Base-by-base conservation (phyloP, 2,113 vertebrate genomes). In the Galbula dea region DNA sequence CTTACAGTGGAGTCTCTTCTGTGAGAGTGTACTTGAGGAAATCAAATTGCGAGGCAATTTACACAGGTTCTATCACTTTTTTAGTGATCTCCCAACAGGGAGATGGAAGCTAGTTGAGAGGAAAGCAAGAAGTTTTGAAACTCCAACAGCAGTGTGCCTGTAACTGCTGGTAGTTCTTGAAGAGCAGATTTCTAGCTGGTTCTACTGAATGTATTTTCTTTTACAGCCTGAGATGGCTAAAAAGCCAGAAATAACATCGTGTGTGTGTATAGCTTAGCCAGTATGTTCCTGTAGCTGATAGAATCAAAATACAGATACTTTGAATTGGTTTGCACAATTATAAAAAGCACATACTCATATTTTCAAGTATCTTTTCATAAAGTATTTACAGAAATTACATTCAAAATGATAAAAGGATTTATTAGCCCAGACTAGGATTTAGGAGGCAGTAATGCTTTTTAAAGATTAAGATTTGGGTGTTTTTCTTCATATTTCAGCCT, bases 401-500 rank as follows among this genome's bases (percentile, higher is more conserved):
- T 83, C 92, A 22, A 83, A 89, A 79, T 83, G 1, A n/a, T 83
- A 55, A 92, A 62, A 72, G 27, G 45, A 73, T 91, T 83, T 89
- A 46, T 79, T 89, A 86, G 43, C 63, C 21, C 30, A 65, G 41
- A 39, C 51, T 71, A 46, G 36, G n/a, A 49, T 90, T 85, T 87
- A 77, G 27, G 63, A 94, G 88, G 51, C 27, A 78, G 37, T 79
- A 95, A 96, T 95, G 49, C 30, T 89, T 27, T 95, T 90, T 72
- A 74, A 87, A 91, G 74, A 68, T 94, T 83, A 89, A 26, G 3
- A 5, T 34, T 84, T 51, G 51, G 4, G 6, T 32, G n/a, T 48
- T 55, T 63, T 86, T 8, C 21, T 48, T 88, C 22, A 27, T 36
- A 51, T 78, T 73, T 91, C 36, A 12, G 2, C 37, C 15, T 95